A percentile compares a stretch with the other conserved stretches of the same genome.
Evolutionary conservation across 1,140 invertebrate species (phyloP).

Genomic region (Drosophila grimshawi): DNA sequence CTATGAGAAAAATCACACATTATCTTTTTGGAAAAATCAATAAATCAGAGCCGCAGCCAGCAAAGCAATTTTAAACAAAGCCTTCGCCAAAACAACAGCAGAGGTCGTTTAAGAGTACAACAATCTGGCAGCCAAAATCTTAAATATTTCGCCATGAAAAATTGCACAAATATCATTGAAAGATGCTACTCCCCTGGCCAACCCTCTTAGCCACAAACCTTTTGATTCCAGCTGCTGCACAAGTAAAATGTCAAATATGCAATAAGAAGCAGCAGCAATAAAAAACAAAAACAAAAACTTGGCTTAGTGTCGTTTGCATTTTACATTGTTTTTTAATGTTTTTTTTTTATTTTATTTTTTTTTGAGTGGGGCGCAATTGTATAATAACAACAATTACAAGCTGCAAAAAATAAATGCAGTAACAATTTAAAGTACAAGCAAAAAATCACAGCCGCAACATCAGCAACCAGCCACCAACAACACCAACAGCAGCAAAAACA

Average conservation of each 20-base stretch:
- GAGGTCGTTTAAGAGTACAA: constrained; percentile 45
- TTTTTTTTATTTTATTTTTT: constrained; percentile 49
- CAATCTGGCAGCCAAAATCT: constrained; percentile 52
- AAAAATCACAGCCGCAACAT: constrained; percentile 50
- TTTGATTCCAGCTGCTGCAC: constrained; percentile 47
- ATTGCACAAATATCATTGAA: constrained; percentile 67
- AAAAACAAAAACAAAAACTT: constrained; percentile 37
- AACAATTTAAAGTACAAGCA: constrained; percentile 72
- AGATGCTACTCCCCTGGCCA: constrained; percentile 11
- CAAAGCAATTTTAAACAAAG: constrained; percentile 52
- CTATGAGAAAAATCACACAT: constrained; percentile 83
- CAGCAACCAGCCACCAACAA: constrained; percentile 18
- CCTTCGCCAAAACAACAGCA: constrained; percentile 21
- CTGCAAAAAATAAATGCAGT: constrained; percentile 69
- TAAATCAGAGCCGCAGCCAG: constrained; percentile 62
- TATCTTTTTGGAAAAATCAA: constrained; percentile 79
- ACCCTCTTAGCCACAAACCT: not conserved
- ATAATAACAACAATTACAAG: constrained; percentile 76
- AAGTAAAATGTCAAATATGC: constrained; percentile 79
- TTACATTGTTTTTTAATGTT: constrained; percentile 62
- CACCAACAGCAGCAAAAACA: constrained; percentile 26
- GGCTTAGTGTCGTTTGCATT: constrained; percentile 55
- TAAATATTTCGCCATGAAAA: constrained; percentile 73
- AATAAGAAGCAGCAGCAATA: constrained; percentile 46
- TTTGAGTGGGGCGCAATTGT: constrained; percentile 59